Percentiles rank a stretch among this genome's conserved stretches.
Evolutionary conservation across 1,140 invertebrate species (phyloP).

Genomic region (Ceratoteleas bidentatus): DNA sequence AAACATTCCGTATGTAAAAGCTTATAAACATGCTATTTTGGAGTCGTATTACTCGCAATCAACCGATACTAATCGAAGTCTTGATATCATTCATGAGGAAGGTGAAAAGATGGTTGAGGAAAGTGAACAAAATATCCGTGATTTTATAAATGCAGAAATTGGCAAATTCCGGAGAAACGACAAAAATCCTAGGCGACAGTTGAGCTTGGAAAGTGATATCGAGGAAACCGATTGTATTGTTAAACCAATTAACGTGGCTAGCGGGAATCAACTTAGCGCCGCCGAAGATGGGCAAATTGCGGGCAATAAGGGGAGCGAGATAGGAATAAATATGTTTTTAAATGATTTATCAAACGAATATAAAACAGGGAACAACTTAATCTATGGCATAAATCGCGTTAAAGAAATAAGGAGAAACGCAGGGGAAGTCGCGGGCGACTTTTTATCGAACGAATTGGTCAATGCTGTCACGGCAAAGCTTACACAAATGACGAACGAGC

Average conservation of each 20-base stretch:
- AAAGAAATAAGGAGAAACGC: neutral
- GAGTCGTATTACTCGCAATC: slow-evolving; percentile 82
- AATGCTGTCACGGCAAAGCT: slow-evolving; percentile 40
- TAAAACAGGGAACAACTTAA: neutral
- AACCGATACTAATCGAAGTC: slow-evolving; percentile 82
- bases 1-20: slow-evolving; percentile 72
- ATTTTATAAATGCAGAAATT: slow-evolving; percentile 81
- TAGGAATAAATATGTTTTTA: neutral
- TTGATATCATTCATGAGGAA: slow-evolving; percentile 87
- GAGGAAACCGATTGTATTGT: slow-evolving; percentile 8
- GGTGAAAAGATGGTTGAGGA: slow-evolving; percentile 73
- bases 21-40: slow-evolving; percentile 82
- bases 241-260: neutral
- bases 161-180: slow-evolving; percentile 81
- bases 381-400: neutral
- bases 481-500: slow-evolving; percentile 37
- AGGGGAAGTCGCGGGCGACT: neutral
- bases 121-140: slow-evolving; percentile 75
- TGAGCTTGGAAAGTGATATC: slow-evolving; percentile 22
- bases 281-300: neutral
- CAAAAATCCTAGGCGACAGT: slow-evolving; percentile 34
- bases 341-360: neutral
- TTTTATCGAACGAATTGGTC: slow-evolving; percentile 29
- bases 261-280: neutral
- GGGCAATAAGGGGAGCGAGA: neutral